Evolutionary conservation across 2,797 vertebrate genomes (phyloP).

Genomic region (Phrynocephalus vlangalii): DNA sequence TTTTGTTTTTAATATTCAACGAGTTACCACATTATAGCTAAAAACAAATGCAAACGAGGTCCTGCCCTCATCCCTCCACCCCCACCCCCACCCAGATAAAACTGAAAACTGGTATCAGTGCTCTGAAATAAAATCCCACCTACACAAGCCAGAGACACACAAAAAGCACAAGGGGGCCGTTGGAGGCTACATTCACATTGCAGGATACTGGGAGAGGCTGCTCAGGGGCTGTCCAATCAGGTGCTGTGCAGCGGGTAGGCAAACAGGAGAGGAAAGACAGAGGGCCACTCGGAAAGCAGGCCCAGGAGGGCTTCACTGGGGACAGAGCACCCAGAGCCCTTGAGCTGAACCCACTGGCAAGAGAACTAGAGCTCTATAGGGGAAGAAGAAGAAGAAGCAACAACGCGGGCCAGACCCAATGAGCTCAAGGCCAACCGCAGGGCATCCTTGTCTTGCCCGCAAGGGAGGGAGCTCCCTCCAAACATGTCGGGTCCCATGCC

Average conservation of each 20-base stretch:
- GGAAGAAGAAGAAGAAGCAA: too few species aligned
- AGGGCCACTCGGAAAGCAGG: slow-evolving; percentile 34
- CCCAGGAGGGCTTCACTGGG: slow-evolving; percentile 26
- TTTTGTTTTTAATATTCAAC: slow-evolving; percentile 82
- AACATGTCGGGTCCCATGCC: neutral
- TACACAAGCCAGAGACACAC: slow-evolving; percentile 81
- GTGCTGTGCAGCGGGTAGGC: slow-evolving; percentile 47
- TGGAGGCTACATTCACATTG: slow-evolving; percentile 75
- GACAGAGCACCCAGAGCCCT: slow-evolving; percentile 41
- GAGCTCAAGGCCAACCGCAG: neutral
- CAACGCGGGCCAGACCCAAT: neutral
- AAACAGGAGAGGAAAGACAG: slow-evolving; percentile 61
- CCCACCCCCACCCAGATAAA: slow-evolving; percentile 64
- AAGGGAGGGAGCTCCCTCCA: neutral
- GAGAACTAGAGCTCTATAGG: neutral
- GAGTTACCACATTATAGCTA: slow-evolving; percentile 89
- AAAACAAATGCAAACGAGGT: slow-evolving; percentile 84
- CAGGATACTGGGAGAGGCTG: slow-evolving; percentile 76
- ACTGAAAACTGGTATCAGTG: slow-evolving; percentile 79
- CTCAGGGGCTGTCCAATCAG: slow-evolving; percentile 65
- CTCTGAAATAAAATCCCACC: slow-evolving; percentile 72
- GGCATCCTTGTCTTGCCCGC: neutral
- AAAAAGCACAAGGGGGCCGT: slow-evolving; percentile 71
- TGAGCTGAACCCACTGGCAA: slow-evolving; percentile 24
- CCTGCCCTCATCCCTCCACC: slow-evolving; percentile 70